A percentile compares a stretch with the other conserved stretches of the same genome.
These are phyloP conservation scores for Arbacia lixula DNA, from an alignment of 53 echinoderm and acorn worm genomes.

Conservation along the genomic window DNA sequence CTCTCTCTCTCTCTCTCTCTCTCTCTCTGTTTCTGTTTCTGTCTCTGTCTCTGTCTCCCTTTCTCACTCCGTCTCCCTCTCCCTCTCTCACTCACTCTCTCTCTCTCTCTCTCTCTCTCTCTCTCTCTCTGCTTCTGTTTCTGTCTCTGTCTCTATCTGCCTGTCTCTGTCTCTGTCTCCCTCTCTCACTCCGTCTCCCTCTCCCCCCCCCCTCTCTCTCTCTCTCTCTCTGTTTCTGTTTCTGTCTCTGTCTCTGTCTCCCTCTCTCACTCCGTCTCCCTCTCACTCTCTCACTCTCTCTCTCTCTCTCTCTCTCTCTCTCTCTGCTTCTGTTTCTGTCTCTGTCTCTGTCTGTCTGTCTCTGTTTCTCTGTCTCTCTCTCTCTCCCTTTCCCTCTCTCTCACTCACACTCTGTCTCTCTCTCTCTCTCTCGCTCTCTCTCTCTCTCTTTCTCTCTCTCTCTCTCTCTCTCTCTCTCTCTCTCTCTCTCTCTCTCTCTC, in stretches of 20 bases:
- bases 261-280: not conserved
- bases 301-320: not conserved
- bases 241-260: not conserved
- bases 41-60: too few species aligned
- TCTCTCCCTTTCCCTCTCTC: not conserved
- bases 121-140: too few species aligned
- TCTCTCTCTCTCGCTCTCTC: too few species aligned
- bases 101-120: too few species aligned
- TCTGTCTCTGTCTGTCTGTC: not conserved
- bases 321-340: not conserved
- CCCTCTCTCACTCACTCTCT: too few species aligned
- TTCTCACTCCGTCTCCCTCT: too few species aligned
- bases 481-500: not conserved
- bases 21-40: too few species aligned
- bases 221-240: not conserved
- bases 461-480: not conserved
- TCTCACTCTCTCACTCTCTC: not conserved
- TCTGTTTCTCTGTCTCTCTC: not conserved
- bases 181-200: not conserved
- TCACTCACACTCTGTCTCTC: not conserved
- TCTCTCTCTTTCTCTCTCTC: not conserved
- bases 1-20: too few species aligned
- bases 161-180: not conserved
- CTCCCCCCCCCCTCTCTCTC: not conserved
- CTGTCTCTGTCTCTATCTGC: too few species aligned